Evolutionary conservation across 2,888 invertebrate genomes (phyloP), one percentile per base, ranked within the genome.

Genomic region (Dorcus parallelipipedus): DNA sequence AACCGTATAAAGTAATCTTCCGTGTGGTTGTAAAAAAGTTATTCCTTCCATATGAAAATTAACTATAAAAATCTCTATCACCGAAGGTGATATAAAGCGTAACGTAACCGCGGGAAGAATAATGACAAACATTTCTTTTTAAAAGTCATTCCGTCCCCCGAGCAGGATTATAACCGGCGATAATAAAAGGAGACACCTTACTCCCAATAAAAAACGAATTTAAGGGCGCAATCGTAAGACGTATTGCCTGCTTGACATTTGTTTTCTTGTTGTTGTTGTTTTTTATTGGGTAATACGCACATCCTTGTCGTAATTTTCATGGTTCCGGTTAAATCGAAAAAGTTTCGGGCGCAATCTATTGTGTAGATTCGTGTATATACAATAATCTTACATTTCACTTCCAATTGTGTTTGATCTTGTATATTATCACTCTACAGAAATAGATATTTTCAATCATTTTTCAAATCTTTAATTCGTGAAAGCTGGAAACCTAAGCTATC

Each of bases 51-150:
- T 62, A 66, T 64, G 63, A 66, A 66, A 67, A 67, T 66, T 67
- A 67, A 65, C 67, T 63, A 66, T 67, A 67, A 67, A 64, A 67
- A 66, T 65, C 62, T 62, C 65, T 60, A 67, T 67, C 63, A 54
- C 50, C 56, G 4, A 45, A 17, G 42, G 45, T n/a, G 45, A 45
- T 58, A 59, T 56, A 52, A 64, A 59, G 54, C 59, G 59, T 65
- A 65, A 65, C 65, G 7, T 33, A 33, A 33, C 26, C 26, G 26
- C 26, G 26, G 26, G 58, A 58, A 60, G 33, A 58, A 58, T 43
- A 17, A 48, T 58, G 58, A 60, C 59, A 52, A 52, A 55, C 53
- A 56, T 59, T 67, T 65, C 66, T 64, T 67, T 67, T 65, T 65
- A 67, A 67, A 67, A 67, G 66, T 67, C 67, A 63, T 65, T 62